Conservation (phyloP, 2,888 invertebrate species). For the Sipha maydis region DNA sequence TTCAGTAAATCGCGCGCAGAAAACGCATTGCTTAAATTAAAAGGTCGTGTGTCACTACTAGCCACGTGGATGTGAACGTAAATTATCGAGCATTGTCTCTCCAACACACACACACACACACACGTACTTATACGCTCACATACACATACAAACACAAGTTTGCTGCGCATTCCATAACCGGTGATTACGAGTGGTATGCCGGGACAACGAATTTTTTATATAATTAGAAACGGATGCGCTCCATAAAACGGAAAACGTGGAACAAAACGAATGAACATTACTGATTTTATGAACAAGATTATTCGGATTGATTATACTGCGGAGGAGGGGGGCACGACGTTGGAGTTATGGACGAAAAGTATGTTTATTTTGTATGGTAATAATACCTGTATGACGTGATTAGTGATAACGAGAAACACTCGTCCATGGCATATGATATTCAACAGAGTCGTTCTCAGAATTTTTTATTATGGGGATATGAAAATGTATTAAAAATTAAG, state of each 20-base stretch:
- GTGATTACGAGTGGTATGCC: slow-evolving; percentile 1
- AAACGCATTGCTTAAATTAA: slow-evolving; percentile 38
- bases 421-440: too few species aligned
- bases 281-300: too few species aligned
- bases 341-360: too few species aligned
- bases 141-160: not conserved
- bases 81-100: slow-evolving; percentile 33
- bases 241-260: not conserved
- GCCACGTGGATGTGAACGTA: not conserved
- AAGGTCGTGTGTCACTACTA: slow-evolving; percentile 7
- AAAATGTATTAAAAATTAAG: too few species aligned
- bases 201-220: not conserved
- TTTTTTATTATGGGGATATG: too few species aligned
- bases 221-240: slow-evolving; percentile 1
- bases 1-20: slow-evolving; percentile 3
- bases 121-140: not conserved
- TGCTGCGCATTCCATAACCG: not conserved
- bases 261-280: not conserved
- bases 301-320: too few species aligned
- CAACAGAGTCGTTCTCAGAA: too few species aligned
- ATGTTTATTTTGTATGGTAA: too few species aligned
- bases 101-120: not conserved
- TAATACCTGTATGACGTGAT: too few species aligned
- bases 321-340: too few species aligned
- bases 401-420: too few species aligned